Evolutionary conservation across 2,888 invertebrate species (phyloP).

Genomic region (Craniophora ligustri): DNA sequence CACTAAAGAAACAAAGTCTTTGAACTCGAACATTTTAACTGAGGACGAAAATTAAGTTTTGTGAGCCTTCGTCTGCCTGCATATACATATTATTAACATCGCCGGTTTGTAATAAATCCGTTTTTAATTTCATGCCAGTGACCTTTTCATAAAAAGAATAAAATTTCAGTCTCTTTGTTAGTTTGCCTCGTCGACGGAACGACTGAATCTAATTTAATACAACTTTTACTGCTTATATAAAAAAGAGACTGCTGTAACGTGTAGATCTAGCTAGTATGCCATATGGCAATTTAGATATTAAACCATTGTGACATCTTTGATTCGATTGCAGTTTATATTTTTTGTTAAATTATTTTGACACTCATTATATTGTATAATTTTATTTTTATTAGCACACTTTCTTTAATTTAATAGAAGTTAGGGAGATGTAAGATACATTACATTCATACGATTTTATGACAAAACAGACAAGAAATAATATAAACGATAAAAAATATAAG

Average conservation of each 20-base stretch:
- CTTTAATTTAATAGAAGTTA: not conserved
- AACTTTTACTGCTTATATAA: conserved; percentile 45
- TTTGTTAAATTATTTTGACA: not conserved
- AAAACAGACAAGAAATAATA: conserved; percentile 12
- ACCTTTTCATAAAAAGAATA: conserved; percentile 34
- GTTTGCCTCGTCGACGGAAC: conserved; percentile 21
- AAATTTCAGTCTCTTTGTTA: conserved; percentile 12
- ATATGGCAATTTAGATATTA: conserved; percentile 14
- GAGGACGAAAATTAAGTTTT: conserved; percentile 17
- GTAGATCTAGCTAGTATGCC: conserved; percentile 11
- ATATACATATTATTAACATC: conserved; percentile 28
- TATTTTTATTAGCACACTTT: not conserved
- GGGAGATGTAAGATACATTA: conserved; percentile 5
- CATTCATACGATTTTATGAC: conserved; percentile 13
- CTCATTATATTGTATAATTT: not conserved
- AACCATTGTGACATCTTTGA: conserved; percentile 11
- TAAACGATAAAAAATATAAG: conserved; percentile 33
- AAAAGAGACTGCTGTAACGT: conserved; percentile 15
- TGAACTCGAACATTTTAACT: conserved; percentile 37
- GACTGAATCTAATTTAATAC: conserved; percentile 22
- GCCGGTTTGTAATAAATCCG: conserved; percentile 8
- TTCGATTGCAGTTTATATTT: not conserved
- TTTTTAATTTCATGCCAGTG: conserved; percentile 20
- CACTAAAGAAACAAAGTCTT: conserved; percentile 29
- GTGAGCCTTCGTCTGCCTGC: conserved; percentile 18